Conservation (phyloP, 1,140 invertebrate genomes). For the Lordiphosa collinella region DNA sequence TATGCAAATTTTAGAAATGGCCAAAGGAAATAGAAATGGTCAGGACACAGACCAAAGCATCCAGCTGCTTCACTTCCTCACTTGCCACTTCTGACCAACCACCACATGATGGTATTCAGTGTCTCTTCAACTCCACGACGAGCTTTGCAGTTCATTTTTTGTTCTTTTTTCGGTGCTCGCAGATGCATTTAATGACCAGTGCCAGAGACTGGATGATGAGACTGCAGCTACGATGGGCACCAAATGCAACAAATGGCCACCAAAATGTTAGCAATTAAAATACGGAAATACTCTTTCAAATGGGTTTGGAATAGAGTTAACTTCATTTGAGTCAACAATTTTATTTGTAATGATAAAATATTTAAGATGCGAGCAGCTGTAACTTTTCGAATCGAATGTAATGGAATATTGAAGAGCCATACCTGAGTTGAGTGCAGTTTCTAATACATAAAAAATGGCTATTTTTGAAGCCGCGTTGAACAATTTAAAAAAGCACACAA, state of each 20-base stretch:
- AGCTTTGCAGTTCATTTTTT: constrained; percentile 32
- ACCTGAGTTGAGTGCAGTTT: no score
- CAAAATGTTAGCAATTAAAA: constrained; percentile 11
- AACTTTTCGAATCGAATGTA: no score
- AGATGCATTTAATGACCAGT: constrained; percentile 68
- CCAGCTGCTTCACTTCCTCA: constrained; percentile 14
- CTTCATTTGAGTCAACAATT: no score
- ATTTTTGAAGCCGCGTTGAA: no score
- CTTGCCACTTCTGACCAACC: neutral
- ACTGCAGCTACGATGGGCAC: constrained; percentile 17
- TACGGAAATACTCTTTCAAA: constrained; percentile 25
- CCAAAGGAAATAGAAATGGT: constrained; percentile 74
- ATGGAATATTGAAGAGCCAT: no score
- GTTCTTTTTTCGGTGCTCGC: constrained; percentile 27
- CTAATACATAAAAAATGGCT: no score
- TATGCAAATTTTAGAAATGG: constrained; percentile 72
- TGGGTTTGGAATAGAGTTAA: no score
- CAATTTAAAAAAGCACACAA: no score
- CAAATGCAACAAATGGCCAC: constrained; percentile 62
- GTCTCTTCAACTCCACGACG: constrained; percentile 25
- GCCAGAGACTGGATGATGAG: constrained; percentile 23
- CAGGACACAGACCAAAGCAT: constrained; percentile 33
- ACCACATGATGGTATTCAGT: neutral
- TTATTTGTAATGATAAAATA: no score
- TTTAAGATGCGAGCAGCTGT: no score